Base-by-base conservation (phyloP, 30 jellyfish, hydroid and myxozoan genomes). In the Sanderia malayensis region DNA sequence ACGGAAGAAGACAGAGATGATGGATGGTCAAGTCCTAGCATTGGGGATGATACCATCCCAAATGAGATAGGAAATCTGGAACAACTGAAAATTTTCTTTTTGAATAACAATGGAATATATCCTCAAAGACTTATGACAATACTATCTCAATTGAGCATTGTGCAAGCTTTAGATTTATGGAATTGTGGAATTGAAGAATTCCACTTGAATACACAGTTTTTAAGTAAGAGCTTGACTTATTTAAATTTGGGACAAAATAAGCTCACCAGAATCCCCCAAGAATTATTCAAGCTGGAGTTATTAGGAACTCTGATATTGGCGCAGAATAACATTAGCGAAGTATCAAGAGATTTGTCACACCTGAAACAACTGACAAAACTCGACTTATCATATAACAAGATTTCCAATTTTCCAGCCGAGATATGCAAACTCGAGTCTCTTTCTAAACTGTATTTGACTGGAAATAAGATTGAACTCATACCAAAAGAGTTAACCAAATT, bases 401-500 rank as follows among this genome's bases (percentile, higher is more conserved):
- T 83, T 11, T 2, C 79, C 13, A 13, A 44, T 3, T 31, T 83
- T 1, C 88, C 94, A 21, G 27, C 60, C 6, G 27, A 37, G 1
- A 70, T 82, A 3, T 13, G 34, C 30, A 37, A 46, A 1, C 34
- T 82, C 46, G 52, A 70, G 29, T 53, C 22, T 6, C 59, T 82
- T 18, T n/a, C 41, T 23, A 82, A 82, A 29, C 52, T 82, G 23
- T 82, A 70, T 23, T 31, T 82, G 34, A 37, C 76, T 1, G 80
- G 53, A 9, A 89, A 90, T 46, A 26, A 31, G 2, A 55, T 90
- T 9, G 31, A 46, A 30, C 24, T 23, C 15, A 19, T 90, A 44
- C 98, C 98, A 18, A 19, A 11, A 44, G 4, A 75, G 29, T 76
- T 90, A 21, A 80, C 80, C 0, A 26, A 30, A 20, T 30, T 84